phyloP scores from a whole-genome alignment of 2,797 vertebrate species.

The Helarctos malayanus region DNA sequence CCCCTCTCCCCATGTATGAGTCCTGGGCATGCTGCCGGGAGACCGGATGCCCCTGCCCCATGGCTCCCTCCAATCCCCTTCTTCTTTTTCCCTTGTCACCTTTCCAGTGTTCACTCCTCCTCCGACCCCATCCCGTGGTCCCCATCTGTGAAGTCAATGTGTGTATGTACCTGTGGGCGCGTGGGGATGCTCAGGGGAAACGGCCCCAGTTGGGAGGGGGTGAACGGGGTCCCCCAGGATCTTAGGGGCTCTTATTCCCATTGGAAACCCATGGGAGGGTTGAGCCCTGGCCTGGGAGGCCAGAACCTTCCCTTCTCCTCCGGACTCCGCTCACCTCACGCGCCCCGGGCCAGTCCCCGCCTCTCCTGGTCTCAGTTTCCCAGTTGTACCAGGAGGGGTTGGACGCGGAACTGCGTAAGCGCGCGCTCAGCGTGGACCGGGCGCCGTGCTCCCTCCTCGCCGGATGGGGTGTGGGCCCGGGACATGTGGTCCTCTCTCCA shows the following conservation, averaged over 20 bases:
- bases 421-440: constrained; percentile 15
- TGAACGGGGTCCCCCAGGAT: neutral
- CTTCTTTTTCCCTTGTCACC: neutral
- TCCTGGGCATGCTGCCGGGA: neutral
- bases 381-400: neutral
- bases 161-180: neutral
- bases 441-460: neutral
- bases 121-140: neutral
- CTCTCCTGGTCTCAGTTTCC: constrained; percentile 71
- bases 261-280: neutral
- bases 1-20: neutral
- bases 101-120: neutral
- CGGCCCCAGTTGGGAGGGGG: neutral
- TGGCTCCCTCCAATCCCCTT: neutral
- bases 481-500: neutral
- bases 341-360: neutral
- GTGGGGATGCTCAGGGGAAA: neutral
- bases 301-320: neutral
- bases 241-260: neutral
- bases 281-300: neutral
- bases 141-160: neutral
- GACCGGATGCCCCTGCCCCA: neutral
- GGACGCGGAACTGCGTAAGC: constrained; percentile 68
- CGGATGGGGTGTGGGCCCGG: constrained; percentile 10
- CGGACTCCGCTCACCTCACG: neutral